phyloP scores from a whole-genome alignment of 1,140 invertebrate species.

The Oscheius sp. region DNA sequence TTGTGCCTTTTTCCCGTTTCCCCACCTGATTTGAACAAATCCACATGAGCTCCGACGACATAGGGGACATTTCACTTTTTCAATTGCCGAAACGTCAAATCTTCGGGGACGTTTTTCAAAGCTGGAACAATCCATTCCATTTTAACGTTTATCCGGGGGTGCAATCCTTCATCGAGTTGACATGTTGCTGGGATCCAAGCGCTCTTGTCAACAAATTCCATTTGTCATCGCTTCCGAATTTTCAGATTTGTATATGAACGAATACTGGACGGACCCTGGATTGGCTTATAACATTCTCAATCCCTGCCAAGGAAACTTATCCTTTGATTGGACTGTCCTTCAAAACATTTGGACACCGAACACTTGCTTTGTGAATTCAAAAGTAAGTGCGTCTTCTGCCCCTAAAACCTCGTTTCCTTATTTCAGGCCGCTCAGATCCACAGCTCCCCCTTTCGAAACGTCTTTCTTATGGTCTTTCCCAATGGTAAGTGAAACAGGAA shows the following conservation, averaged over 20 bases:
- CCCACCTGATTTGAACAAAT: too few species aligned
- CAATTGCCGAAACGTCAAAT: too few species aligned
- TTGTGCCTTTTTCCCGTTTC: too few species aligned
- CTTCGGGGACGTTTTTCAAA: too few species aligned
- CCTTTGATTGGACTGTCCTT: conserved; percentile 56
- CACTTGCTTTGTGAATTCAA: conserved; percentile 57
- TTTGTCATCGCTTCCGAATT: too few species aligned
- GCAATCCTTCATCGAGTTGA: too few species aligned
- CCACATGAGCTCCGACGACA: too few species aligned
- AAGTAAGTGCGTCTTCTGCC: background rate
- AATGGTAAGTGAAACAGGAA: conserved; percentile 45
- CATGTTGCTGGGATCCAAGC: too few species aligned
- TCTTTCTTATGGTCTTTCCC: conserved; percentile 60
- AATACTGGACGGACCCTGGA: conserved; percentile 60
- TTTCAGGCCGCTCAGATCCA: conserved; percentile 56
- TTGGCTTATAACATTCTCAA: conserved; percentile 56
- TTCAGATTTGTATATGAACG: conserved; percentile 60
- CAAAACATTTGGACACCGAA: conserved; percentile 58
- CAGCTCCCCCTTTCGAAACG: conserved; percentile 58
- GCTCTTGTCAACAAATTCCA: background rate
- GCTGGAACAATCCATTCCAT: too few species aligned
- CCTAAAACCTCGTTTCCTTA: background rate
- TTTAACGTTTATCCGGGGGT: too few species aligned
- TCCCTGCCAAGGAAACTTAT: conserved; percentile 58
- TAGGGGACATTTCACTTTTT: too few species aligned